A percentile compares a stretch with the other conserved stretches of the same genome.
These are phyloP conservation scores for Drosophila atripex DNA, from an alignment of 2,888 invertebrate genomes.

Conservation along the genomic window DNA sequence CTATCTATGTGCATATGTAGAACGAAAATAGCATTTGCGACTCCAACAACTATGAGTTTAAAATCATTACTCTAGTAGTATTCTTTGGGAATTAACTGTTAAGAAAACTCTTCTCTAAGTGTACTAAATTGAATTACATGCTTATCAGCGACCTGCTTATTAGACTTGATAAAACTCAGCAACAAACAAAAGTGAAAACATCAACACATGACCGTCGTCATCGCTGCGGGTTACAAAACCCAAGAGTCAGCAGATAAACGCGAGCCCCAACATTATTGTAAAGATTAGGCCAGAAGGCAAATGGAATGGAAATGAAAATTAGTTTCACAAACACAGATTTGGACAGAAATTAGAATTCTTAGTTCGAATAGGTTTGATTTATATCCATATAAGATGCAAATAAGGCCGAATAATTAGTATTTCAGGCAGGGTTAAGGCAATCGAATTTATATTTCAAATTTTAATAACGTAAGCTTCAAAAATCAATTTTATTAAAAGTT, in stretches of 20 bases:
- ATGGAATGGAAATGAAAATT: slow-evolving; percentile 31
- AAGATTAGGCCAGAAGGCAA: slow-evolving; percentile 35
- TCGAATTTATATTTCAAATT: no score
- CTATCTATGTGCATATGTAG: no score
- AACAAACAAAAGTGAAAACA: slow-evolving; percentile 16
- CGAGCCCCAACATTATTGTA: slow-evolving; percentile 13
- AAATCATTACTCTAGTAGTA: background rate
- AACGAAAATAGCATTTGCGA: no score
- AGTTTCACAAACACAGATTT: slow-evolving; percentile 25
- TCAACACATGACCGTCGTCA: slow-evolving; percentile 32
- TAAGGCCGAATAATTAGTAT: no score
- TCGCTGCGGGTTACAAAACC: slow-evolving; percentile 23
- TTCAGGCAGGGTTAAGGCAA: no score
- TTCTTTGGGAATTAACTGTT: background rate
- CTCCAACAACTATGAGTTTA: no score
- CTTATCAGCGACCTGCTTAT: slow-evolving; percentile 49
- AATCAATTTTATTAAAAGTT: no score
- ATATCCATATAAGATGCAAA: no score
- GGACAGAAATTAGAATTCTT: background rate
- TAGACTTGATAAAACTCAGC: slow-evolving; percentile 36
- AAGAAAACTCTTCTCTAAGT: slow-evolving; percentile 1
- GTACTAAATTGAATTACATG: slow-evolving; percentile 42
- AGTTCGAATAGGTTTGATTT: no score
- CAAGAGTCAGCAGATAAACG: slow-evolving; percentile 32
- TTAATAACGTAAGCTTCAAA: no score